Conservation (phyloP, 2,797 vertebrate species). For the Champsocephalus gunnari region DNA sequence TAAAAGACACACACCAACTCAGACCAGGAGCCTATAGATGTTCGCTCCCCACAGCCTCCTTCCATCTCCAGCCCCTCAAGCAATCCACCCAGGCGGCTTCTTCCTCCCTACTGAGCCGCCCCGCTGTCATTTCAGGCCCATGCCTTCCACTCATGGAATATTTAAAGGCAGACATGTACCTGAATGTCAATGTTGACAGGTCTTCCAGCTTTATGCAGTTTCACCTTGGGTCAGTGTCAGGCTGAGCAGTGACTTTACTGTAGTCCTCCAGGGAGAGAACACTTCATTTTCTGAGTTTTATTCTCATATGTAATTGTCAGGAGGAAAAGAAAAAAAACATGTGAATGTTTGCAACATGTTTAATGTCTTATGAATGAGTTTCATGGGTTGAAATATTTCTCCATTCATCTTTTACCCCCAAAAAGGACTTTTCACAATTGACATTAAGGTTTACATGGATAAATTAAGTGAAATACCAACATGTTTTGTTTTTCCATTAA, state of each 20-base stretch:
- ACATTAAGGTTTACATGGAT: neutral
- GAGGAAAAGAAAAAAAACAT: neutral
- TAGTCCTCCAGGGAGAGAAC: neutral
- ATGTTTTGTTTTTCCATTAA: constrained; percentile 13
- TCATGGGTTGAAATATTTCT: constrained; percentile 8
- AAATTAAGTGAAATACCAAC: neutral
- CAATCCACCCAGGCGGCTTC: constrained; percentile 35
- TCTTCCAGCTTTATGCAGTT: constrained; percentile 21
- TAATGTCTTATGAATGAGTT: neutral
- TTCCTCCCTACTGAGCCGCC: constrained; percentile 27
- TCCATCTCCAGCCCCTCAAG: constrained; percentile 43
- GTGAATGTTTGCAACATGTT: constrained; percentile 2
- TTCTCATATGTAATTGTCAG: constrained; percentile 6
- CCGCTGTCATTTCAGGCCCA: constrained; percentile 43
- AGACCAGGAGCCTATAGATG: constrained; percentile 49
- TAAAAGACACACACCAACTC: constrained; percentile 45
- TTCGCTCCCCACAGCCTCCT: constrained; percentile 28
- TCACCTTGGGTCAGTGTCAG: constrained; percentile 11
- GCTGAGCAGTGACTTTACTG: constrained; percentile 10
- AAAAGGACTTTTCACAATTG: neutral
- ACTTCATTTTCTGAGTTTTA: neutral
- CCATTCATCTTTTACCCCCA: neutral
- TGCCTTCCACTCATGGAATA: constrained; percentile 53
- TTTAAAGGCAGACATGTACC: constrained; percentile 43
- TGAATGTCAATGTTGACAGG: constrained; percentile 44